A percentile compares a stretch with the other conserved stretches of the same genome.
Conservation (phyloP, 2,113 vertebrate species). For the Pleuronectes platessa region DNA sequence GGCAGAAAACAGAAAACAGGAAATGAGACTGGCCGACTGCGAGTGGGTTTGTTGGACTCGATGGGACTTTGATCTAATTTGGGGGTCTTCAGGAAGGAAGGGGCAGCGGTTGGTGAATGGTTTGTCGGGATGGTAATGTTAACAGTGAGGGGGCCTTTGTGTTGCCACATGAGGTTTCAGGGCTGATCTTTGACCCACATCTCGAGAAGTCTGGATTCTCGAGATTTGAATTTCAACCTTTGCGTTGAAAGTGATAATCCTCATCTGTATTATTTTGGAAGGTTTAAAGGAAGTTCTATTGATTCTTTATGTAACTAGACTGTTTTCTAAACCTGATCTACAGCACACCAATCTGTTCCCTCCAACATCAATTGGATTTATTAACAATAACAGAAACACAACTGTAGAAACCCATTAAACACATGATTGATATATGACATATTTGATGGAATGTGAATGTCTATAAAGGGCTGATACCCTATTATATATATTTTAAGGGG, state of each 20-base stretch:
- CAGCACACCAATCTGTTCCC: too few species aligned
- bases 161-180: constrained; percentile 24
- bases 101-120: constrained; percentile 29
- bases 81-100: constrained; percentile 58
- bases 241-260: not conserved
- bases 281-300: not conserved
- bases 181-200: constrained; percentile 44
- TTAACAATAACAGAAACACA: too few species aligned
- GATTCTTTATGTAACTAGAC: too few species aligned
- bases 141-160: constrained; percentile 41
- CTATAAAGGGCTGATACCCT: too few species aligned
- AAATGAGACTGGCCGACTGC: constrained; percentile 48
- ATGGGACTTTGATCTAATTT: constrained; percentile 67
- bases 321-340: too few species aligned
- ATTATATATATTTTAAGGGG: too few species aligned
- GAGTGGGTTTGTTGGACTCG: constrained; percentile 32
- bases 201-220: not conserved
- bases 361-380: too few species aligned
- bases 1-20: constrained; percentile 62
- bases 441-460: too few species aligned
- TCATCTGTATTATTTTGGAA: not conserved
- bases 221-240: not conserved
- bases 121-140: constrained; percentile 35
- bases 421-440: too few species aligned
- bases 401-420: too few species aligned